Base-by-base conservation (phyloP, 2,888 invertebrate genomes). In the Pristionchus arcanus region DNA sequence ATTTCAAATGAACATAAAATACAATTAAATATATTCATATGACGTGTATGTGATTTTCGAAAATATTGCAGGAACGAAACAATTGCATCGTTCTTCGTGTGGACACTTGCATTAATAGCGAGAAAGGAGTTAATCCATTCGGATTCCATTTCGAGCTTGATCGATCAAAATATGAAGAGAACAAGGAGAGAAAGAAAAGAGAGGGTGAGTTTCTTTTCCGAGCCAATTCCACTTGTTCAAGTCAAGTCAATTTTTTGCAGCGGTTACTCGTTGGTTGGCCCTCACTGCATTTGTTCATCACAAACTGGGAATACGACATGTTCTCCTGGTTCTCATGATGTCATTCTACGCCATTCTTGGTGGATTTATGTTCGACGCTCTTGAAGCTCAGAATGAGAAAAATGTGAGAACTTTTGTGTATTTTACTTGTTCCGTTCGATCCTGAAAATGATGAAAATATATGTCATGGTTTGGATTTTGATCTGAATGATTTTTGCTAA, bases 251-350 rank as follows among this genome's bases (percentile, higher is more conserved):
- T 55, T n/a, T 21, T 25, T 90, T 91, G 21, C 87, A 93, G 93
- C 90, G 86, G 90, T 93, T 7, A 92, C 93, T 2, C 84, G 90
- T 37, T 92, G 92, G 89, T 90, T 93, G 28, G 90, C 92, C 9
- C 92, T 91, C 91, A 81, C 93, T 74, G 93, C 93, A 2, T 91
- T 91, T 63, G 92, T 93, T 87, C 93, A 93, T 91, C 93, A 93
- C 88, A 92, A 92, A 86, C 92, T 92, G 81, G 93, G 93, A 49
- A 92, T 93, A 25, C 91, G 93, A 21, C 93, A 93, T 83, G 89
- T 93, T 21, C 89, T 92, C 0, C 89, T 93, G 4, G 91, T 93
- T n/a, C 55, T 90, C 2, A 81, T 92, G 63, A 90, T 93, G 31
- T 87, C 92, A 16, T 90, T 89, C 37, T 93, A 92, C 90, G 92